phyloP scores from a whole-genome alignment of 2,113 vertebrate genomes.

The Pituophis catenifer region DNA sequence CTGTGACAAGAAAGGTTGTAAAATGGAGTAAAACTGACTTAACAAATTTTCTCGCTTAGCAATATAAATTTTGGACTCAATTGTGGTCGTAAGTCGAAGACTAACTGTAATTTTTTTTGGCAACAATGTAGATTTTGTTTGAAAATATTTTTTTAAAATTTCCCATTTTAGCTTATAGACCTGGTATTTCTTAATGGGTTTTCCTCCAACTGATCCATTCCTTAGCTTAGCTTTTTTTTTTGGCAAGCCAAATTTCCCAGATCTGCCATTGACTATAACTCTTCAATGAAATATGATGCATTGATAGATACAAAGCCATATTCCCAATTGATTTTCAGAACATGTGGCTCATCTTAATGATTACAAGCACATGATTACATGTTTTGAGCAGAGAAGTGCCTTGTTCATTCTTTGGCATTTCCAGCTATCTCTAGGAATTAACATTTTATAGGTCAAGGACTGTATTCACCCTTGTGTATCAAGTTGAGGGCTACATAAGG shows the following conservation, averaged over 20 bases:
- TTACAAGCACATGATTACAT: background rate
- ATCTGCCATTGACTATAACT: background rate
- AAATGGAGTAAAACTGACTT: too few species aligned
- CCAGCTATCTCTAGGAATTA: background rate
- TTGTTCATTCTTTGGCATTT: background rate
- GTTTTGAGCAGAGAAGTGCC: background rate
- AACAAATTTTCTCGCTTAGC: too few species aligned
- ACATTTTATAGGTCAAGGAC: background rate
- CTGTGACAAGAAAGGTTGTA: too few species aligned
- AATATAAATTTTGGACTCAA: too few species aligned
- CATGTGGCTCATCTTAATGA: background rate
- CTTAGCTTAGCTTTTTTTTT: background rate
- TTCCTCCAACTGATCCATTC: background rate
- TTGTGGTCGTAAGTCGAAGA: too few species aligned
- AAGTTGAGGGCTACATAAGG: background rate
- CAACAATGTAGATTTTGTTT: background rate
- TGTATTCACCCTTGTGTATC: background rate
- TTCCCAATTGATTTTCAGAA: background rate
- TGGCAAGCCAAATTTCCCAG: background rate
- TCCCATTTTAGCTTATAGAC: background rate
- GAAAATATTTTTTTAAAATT: background rate
- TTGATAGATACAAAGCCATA: background rate
- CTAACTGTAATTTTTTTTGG: background rate
- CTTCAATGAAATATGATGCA: background rate
- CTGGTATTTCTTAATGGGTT: background rate